These are phyloP conservation scores for Phlogophora meticulosa DNA, from an alignment of 2,888 invertebrate species.

Conservation along the genomic window DNA sequence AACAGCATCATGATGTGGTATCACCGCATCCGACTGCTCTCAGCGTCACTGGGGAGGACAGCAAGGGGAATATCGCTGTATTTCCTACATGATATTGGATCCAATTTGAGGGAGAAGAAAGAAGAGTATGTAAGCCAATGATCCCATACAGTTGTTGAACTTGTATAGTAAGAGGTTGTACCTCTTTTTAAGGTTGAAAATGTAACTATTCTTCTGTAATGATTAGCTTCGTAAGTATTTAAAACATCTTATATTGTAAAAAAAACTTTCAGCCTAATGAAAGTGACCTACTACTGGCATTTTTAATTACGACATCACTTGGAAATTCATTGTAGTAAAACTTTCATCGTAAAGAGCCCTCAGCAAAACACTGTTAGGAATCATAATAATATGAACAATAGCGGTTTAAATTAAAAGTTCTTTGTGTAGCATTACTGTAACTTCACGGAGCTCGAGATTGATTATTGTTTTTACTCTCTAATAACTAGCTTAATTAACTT, in stretches of 20 bases:
- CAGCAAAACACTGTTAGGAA: background rate
- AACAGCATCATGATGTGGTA: slow-evolving; percentile 43
- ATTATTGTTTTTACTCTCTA: slow-evolving; percentile 2
- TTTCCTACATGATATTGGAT: background rate
- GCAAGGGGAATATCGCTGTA: slow-evolving; percentile 3
- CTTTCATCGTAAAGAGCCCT: background rate
- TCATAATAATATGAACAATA: background rate
- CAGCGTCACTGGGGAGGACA: background rate
- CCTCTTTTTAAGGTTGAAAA: no score
- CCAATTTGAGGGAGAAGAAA: background rate
- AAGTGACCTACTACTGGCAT: background rate
- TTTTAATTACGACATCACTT: background rate
- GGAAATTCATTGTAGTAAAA: slow-evolving; percentile 6
- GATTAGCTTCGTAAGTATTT: slow-evolving; percentile 6
- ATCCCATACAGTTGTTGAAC: no score
- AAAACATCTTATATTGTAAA: slow-evolving; percentile 1
- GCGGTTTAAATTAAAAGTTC: background rate
- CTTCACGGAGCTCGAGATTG: background rate
- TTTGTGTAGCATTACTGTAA: background rate
- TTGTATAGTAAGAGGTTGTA: no score
- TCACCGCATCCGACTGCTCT: slow-evolving; percentile 7
- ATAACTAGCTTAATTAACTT: slow-evolving; percentile 1
- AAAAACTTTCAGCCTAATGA: background rate
- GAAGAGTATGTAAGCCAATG: no score
- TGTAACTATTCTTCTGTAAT: background rate